Evolutionary conservation across 2,113 vertebrate genomes (phyloP).

Genomic region (Raja brachyura): DNA sequence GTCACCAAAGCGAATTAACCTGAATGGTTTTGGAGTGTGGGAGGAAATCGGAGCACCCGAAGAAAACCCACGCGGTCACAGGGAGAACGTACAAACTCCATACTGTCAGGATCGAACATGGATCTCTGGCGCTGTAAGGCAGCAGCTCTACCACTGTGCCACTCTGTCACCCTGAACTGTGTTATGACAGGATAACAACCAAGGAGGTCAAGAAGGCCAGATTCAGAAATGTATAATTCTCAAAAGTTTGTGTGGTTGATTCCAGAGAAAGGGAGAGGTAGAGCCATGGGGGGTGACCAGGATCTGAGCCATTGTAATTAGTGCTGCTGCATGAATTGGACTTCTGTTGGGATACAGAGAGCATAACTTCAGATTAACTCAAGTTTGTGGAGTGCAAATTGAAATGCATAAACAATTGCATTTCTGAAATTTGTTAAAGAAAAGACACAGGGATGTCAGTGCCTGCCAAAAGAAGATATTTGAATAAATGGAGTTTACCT

Average conservation of each 20-base stretch:
- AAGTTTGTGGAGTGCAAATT: not conserved
- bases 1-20: too few species aligned
- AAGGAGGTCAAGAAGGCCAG: not conserved
- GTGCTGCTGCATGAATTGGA: not conserved
- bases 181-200: not conserved
- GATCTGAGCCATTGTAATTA: too few species aligned
- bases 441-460: not conserved
- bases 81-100: too few species aligned
- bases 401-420: not conserved
- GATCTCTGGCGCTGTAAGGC: too few species aligned
- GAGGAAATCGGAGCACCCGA: too few species aligned
- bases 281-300: not conserved
- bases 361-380: not conserved
- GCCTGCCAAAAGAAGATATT: not conserved
- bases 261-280: not conserved
- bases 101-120: too few species aligned
- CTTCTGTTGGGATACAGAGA: not conserved
- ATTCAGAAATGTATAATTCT: not conserved
- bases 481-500: not conserved
- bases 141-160: too few species aligned
- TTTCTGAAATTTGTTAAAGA: not conserved
- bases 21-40: too few species aligned
- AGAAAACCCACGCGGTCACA: too few species aligned
- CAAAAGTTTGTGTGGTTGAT: not conserved
- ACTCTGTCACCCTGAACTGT: too few species aligned